Evolutionary conservation across 2,113 vertebrate species (phyloP).

Genomic region (Ochotona curzoniae): DNA sequence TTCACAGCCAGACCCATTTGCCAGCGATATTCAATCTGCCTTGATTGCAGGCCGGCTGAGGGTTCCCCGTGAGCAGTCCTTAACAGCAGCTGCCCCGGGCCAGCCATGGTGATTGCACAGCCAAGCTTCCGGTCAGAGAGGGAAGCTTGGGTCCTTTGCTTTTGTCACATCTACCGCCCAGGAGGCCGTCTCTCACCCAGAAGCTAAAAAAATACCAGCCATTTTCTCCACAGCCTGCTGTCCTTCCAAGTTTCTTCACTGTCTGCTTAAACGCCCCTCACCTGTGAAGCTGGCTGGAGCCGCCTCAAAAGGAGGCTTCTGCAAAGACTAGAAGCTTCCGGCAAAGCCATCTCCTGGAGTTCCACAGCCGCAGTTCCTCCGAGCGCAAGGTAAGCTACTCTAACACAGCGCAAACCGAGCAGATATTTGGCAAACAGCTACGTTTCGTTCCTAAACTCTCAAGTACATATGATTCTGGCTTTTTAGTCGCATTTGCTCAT

Average conservation of each 20-base stretch:
- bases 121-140: conserved; percentile 91
- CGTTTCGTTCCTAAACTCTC: not conserved
- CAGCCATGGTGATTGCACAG: conserved; percentile 90
- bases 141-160: conserved; percentile 90
- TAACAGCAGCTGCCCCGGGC: conserved; percentile 88
- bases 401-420: not conserved
- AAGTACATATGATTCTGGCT: not conserved
- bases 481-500: not conserved
- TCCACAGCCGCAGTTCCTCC: conserved; percentile 90
- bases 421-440: not conserved
- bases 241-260: conserved; percentile 78
- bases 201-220: conserved; percentile 90
- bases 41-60: conserved; percentile 93
- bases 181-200: conserved; percentile 93
- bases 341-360: conserved; percentile 90
- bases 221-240: conserved; percentile 93
- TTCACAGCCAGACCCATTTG: conserved; percentile 96
- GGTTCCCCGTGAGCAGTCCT: conserved; percentile 93
- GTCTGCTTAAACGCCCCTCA: conserved; percentile 77
- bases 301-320: conserved; percentile 83
- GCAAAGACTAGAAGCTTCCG: conserved; percentile 74
- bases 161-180: conserved; percentile 95
- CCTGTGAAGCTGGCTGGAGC: conserved; percentile 85
- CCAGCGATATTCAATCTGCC: conserved; percentile 95
- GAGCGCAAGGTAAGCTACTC: conserved; percentile 84